A percentile compares a stretch with the other conserved stretches of the same genome.
Conservation (phyloP, 2,797 vertebrate genomes). For the Coendou prehensilis region DNA sequence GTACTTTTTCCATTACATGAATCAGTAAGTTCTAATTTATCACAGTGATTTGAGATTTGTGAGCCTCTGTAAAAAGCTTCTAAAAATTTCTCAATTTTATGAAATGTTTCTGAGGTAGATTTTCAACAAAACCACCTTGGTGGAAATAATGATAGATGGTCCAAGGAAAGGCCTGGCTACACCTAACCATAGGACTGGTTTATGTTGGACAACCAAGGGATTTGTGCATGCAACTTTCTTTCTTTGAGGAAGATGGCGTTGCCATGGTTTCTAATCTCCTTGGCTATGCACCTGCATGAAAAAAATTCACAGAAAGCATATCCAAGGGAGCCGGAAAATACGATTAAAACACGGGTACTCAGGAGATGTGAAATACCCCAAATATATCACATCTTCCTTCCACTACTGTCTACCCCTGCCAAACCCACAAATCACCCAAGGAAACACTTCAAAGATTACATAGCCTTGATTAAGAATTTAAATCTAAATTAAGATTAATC, state of each 20-base stretch:
- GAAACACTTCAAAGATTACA: not conserved
- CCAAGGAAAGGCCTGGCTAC: not conserved
- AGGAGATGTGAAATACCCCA: not conserved
- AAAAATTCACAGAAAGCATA: conserved; percentile 52
- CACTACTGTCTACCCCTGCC: accelerated
- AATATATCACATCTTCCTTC: not conserved
- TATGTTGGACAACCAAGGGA: not conserved
- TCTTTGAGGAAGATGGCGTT: conserved; percentile 58
- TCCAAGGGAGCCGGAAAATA: conserved; percentile 39
- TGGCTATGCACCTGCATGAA: conserved; percentile 62
- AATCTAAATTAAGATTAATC: conserved; percentile 24
- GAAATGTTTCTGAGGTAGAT: not conserved
- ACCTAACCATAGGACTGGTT: not conserved
- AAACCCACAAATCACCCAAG: not conserved
- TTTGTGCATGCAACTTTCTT: conserved; percentile 26
- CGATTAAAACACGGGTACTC: not conserved
- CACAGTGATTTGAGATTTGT: not conserved
- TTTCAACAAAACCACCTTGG: not conserved
- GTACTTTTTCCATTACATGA: not conserved
- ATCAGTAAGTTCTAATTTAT: conserved; percentile 50
- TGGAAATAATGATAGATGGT: not conserved
- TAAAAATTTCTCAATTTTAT: conserved; percentile 48
- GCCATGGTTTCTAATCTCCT: conserved; percentile 75
- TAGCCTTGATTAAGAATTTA: not conserved
- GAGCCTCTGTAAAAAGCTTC: not conserved